A percentile compares a stretch with the other conserved stretches of the same genome.
Conservation (phyloP, 2,113 vertebrate genomes). For the Dolichotis patagonum region DNA sequence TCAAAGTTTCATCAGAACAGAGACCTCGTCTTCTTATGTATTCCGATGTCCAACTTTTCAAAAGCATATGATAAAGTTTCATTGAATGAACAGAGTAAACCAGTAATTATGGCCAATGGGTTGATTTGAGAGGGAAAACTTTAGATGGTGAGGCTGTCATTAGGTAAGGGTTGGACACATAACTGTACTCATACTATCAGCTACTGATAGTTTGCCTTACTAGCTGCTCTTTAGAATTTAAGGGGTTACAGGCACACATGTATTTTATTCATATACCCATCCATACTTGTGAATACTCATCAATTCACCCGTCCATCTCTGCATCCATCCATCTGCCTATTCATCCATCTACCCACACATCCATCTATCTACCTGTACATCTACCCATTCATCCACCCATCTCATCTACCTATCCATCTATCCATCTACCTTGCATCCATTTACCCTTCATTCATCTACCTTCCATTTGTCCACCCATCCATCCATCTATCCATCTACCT, state of each 20-base stretch:
- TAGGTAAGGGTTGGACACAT: not conserved
- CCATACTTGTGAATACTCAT: not conserved
- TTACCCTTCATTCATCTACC: not conserved
- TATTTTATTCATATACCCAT: not conserved
- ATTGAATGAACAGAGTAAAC: not conserved
- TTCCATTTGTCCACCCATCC: no score
- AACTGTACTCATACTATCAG: not conserved
- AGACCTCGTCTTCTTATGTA: not conserved
- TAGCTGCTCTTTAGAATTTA: not conserved
- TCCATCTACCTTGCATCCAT: no score
- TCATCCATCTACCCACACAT: not conserved
- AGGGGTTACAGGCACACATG: not conserved
- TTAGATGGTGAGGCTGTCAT: no score
- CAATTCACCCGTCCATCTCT: rapidly evolving
- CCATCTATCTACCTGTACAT: not conserved
- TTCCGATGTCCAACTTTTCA: not conserved
- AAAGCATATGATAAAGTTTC: not conserved
- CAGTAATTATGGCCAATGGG: not conserved
- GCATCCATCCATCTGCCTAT: not conserved
- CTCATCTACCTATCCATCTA: not conserved
- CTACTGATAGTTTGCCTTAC: not conserved
- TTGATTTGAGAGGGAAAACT: not conserved
- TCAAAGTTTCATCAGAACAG: not conserved
- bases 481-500: not conserved
- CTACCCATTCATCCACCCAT: not conserved